A percentile compares a stretch with the other conserved stretches of the same genome.
These are phyloP conservation scores for Hippoglossus stenolepis DNA, from an alignment of 2,113 vertebrate genomes.

Conservation along the genomic window DNA sequence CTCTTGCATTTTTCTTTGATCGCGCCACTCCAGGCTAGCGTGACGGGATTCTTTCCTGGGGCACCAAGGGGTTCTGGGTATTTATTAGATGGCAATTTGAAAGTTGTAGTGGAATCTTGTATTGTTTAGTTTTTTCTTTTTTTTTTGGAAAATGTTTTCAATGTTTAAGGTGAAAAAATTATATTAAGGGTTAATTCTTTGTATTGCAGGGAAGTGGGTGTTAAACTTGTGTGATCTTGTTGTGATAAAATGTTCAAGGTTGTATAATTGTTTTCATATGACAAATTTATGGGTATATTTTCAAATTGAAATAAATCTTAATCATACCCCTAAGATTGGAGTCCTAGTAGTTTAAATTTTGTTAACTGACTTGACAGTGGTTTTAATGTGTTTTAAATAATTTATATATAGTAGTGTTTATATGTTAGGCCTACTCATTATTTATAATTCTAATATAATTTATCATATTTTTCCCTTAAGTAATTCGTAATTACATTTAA, in stretches of 20 bases:
- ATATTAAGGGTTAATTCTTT: conserved; percentile 80
- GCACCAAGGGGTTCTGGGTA: conserved; percentile 44
- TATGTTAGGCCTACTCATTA: neutral
- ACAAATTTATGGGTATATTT: conserved; percentile 87
- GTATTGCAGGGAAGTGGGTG: conserved; percentile 81
- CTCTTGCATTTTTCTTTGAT: conserved; percentile 65
- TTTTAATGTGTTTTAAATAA: neutral
- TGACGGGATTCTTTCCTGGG: conserved; percentile 50
- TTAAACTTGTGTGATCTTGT: conserved; percentile 81
- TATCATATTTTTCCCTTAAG: no score
- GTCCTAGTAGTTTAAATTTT: conserved; percentile 31
- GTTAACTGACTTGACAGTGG: neutral
- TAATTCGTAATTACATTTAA: no score
- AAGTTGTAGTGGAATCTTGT: conserved; percentile 73
- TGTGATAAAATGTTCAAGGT: conserved; percentile 83
- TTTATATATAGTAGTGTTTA: neutral
- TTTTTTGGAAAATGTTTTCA: conserved; percentile 73
- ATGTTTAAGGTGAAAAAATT: conserved; percentile 58
- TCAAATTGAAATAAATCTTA: conserved; percentile 85
- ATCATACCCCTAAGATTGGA: conserved; percentile 74
- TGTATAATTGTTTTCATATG: conserved; percentile 86
- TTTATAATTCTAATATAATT: neutral
- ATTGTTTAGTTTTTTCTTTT: conserved; percentile 60
- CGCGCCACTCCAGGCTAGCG: conserved; percentile 56
- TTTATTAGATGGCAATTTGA: conserved; percentile 71